These are phyloP conservation scores for Acleris literana DNA, from an alignment of 2,888 invertebrate genomes.

Conservation along the genomic window DNA sequence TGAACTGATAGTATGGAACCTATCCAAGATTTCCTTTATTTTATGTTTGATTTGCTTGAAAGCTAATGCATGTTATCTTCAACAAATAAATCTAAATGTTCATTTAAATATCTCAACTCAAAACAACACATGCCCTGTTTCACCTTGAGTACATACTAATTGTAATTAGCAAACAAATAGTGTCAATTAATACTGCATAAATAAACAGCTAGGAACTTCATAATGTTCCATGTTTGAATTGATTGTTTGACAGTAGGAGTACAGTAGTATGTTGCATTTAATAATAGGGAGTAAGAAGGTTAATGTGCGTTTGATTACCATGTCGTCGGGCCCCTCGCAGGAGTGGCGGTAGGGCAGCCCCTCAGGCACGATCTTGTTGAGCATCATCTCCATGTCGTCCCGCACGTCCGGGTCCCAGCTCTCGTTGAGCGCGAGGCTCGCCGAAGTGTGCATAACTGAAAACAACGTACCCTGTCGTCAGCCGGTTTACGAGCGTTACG, in stretches of 20 bases:
- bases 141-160: conserved; percentile 26
- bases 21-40: no score
- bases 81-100: no score
- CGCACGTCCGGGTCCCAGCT: conserved; percentile 99
- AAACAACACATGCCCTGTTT: conserved; percentile 7
- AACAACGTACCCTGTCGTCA: conserved; percentile 60
- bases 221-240: conserved; percentile 27
- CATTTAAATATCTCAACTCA: neutral
- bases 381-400: conserved; percentile 99
- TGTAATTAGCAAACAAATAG: conserved; percentile 25
- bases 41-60: no score
- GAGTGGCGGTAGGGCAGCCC: conserved; percentile 97
- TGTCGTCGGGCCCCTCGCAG: conserved; percentile 99
- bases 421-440: conserved; percentile 98
- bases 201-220: conserved; percentile 24
- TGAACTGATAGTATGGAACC: no score
- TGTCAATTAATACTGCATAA: conserved; percentile 29
- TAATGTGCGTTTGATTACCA: conserved; percentile 86
- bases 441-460: conserved; percentile 98
- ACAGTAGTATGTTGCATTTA: conserved; percentile 41
- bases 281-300: conserved; percentile 11
- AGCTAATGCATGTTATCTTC: no score
- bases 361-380: conserved; percentile 99
- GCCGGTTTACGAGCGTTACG: conserved; percentile 31
- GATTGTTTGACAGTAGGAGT: conserved; percentile 14